Evolutionary conservation across 2,797 vertebrate species (phyloP).

Genomic region (Scarus forsteni): DNA sequence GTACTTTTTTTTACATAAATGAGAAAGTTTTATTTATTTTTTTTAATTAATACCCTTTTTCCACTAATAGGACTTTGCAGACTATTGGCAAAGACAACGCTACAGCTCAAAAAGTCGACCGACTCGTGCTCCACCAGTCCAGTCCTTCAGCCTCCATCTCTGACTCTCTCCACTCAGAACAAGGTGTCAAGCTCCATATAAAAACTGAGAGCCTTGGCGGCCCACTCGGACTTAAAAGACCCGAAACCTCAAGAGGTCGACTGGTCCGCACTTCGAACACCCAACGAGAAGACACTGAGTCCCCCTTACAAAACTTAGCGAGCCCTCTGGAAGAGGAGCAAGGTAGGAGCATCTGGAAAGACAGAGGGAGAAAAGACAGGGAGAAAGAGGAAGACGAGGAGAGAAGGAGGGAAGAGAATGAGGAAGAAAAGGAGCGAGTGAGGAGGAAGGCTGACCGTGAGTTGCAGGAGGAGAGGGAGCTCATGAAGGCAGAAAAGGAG

Average conservation of each 20-base stretch:
- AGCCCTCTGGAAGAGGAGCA: constrained; percentile 22
- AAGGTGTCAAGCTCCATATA: constrained; percentile 2
- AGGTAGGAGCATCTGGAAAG: constrained; percentile 6
- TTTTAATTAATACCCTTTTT: background rate
- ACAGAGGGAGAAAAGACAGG: constrained; percentile 32
- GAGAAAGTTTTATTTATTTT: background rate
- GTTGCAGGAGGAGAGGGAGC: constrained; percentile 19
- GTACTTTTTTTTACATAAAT: background rate
- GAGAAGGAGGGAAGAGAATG: constrained; percentile 31
- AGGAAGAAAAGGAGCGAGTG: constrained; percentile 32
- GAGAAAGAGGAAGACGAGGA: constrained; percentile 41
- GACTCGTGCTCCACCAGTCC: constrained; percentile 66
- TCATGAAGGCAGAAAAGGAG: constrained; percentile 48
- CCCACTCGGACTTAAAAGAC: constrained; percentile 58
- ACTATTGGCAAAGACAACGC: constrained; percentile 13
- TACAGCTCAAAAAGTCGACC: constrained; percentile 48
- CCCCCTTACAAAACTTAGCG: background rate
- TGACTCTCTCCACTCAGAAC: constrained; percentile 47
- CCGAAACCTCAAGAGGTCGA: constrained; percentile 75
- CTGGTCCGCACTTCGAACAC: constrained; percentile 20
- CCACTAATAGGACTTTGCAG: constrained; percentile 29
- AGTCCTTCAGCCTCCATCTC: constrained; percentile 53
- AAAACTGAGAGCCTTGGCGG: constrained; percentile 13
- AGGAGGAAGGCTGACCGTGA: constrained; percentile 18
- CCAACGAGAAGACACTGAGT: constrained; percentile 15